Percentiles rank a stretch among this genome's conserved stretches.
Evolutionary conservation across 2,888 invertebrate species (phyloP).

Genomic region (Synanthedon myopaeformis): DNA sequence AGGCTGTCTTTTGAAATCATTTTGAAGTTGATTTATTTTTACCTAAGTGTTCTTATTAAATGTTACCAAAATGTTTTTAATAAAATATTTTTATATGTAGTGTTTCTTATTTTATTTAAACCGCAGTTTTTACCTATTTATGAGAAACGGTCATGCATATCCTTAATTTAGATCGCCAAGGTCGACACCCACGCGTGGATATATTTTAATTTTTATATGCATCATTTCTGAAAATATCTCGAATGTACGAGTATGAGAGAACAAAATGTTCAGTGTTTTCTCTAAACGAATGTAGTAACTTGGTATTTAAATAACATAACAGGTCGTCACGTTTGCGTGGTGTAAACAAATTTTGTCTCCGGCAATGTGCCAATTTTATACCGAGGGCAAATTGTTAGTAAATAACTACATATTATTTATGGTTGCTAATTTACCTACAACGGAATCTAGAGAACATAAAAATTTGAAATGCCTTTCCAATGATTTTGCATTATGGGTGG

Average conservation of each 20-base stretch:
- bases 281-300: neutral
- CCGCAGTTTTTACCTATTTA: no score
- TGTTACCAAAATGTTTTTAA: slow-evolving; percentile 74
- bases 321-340: slow-evolving; percentile 31
- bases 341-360: slow-evolving; percentile 23
- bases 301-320: slow-evolving; percentile 15
- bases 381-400: neutral
- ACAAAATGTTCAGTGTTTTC: no score
- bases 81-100: slow-evolving; percentile 72
- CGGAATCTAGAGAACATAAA: no score
- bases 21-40: slow-evolving; percentile 72
- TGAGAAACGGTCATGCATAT: no score
- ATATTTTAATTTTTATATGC: no score
- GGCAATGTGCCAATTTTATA: slow-evolving; percentile 6
- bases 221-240: no score
- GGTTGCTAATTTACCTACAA: no score
- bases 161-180: slow-evolving; percentile 13
- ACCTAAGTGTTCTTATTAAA: slow-evolving; percentile 74
- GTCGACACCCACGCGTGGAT: neutral
- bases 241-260: no score
- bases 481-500: no score
- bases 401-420: no score
- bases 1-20: slow-evolving; percentile 72
- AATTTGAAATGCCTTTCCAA: no score
- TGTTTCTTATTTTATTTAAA: slow-evolving; percentile 28